Percentiles rank a stretch among this genome's conserved stretches.
These are phyloP conservation scores for Tenualosa thibaudeaui DNA, from an alignment of 2,797 vertebrate genomes.

Conservation along the genomic window DNA sequence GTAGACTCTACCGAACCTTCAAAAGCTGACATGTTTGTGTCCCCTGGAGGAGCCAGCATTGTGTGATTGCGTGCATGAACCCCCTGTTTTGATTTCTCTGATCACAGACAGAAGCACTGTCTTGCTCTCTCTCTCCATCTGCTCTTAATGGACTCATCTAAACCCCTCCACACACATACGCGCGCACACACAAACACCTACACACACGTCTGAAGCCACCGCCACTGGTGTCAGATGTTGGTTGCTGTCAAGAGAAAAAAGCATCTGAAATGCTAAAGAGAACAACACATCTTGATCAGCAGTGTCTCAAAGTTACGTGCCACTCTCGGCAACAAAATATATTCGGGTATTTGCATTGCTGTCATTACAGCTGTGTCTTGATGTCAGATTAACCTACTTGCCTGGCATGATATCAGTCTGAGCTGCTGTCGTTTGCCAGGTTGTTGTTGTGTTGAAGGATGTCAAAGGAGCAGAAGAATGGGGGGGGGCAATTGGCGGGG, in stretches of 20 bases:
- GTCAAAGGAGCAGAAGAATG: background rate
- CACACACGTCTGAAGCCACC: too few relatives aligned
- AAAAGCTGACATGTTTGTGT: constrained; percentile 36
- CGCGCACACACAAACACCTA: too few relatives aligned
- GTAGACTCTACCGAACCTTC: constrained; percentile 37
- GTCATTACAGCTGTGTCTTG: background rate
- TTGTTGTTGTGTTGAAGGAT: background rate
- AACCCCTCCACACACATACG: background rate
- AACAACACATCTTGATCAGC: background rate
- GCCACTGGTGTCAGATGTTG: constrained; percentile 10
- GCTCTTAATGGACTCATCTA: background rate
- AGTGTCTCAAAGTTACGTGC: background rate
- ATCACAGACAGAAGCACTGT: constrained; percentile 8
- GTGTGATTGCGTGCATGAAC: background rate
- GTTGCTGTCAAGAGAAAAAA: background rate
- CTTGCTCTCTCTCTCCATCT: background rate
- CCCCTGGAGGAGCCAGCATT: constrained; percentile 14
- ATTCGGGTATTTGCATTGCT: background rate
- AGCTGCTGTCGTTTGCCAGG: background rate
- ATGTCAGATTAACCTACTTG: constrained; percentile 1
- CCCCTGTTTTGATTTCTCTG: background rate
- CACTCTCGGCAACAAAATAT: background rate
- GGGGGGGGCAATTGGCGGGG: too few relatives aligned
- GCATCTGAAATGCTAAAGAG: constrained; percentile 3
- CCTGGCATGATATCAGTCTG: background rate